Evolutionary conservation across 92 coral and sea anemone species (phyloP).

Genomic region (Porites rus): DNA sequence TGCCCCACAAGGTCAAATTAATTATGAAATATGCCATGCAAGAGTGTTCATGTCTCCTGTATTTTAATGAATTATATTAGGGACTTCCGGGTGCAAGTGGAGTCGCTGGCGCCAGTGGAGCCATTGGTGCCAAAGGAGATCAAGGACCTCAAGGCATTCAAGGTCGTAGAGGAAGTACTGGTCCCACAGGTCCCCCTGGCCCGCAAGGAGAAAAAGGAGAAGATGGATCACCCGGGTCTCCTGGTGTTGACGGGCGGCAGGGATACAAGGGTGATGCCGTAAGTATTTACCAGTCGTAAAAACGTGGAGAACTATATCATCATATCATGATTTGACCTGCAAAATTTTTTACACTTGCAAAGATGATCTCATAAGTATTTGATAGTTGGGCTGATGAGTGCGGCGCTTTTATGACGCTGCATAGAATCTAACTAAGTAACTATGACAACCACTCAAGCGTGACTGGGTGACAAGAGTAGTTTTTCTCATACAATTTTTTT

Average conservation of each 20-base stretch:
- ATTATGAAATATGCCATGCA: too few relatives aligned
- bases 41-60: too few relatives aligned
- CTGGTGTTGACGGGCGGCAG: constrained; percentile 22
- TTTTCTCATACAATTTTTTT: too few relatives aligned
- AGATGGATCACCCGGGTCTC: constrained; percentile 11
- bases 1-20: too few relatives aligned
- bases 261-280: constrained; percentile 50
- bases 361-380: too few relatives aligned
- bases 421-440: too few relatives aligned
- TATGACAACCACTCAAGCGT: too few relatives aligned
- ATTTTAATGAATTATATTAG: neutral
- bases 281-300: neutral
- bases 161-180: constrained; percentile 26
- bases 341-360: too few relatives aligned
- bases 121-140: constrained; percentile 28
- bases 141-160: neutral
- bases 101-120: constrained; percentile 1
- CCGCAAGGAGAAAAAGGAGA: constrained; percentile 24
- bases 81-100: constrained; percentile 40
- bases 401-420: too few relatives aligned
- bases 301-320: neutral
- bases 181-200: neutral
- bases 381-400: too few relatives aligned
- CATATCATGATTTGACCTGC: neutral
- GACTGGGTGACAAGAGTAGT: too few relatives aligned